Conservation (phyloP, 2,888 invertebrate genomes). For the Tineola bisselliella region DNA sequence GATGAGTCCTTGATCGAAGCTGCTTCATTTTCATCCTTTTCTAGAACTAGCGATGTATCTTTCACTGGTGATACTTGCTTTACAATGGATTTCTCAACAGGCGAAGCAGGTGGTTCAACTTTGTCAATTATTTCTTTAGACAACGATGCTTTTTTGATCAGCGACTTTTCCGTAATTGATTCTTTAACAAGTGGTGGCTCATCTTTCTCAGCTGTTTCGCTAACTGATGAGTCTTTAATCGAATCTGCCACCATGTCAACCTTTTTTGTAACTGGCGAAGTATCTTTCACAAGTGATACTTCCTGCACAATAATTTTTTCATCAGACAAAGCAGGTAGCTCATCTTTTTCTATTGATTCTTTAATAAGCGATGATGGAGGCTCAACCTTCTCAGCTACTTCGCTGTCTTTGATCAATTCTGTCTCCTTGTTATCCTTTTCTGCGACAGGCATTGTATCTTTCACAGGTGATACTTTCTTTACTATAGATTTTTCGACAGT, state of each 20-base stretch:
- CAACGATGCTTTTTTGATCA: background rate
- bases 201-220: background rate
- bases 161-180: background rate
- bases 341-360: background rate
- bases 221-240: too few species aligned
- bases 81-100: background rate
- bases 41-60: too few species aligned
- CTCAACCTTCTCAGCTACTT: background rate
- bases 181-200: background rate
- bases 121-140: background rate
- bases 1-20: too few species aligned
- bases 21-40: too few species aligned
- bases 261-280: background rate
- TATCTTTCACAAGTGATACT: background rate
- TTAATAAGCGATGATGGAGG: too few species aligned
- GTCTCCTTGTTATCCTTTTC: background rate
- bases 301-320: background rate
- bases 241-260: too few species aligned
- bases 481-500: background rate
- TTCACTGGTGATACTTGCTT: background rate
- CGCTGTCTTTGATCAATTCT: too few species aligned
- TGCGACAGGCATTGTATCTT: background rate
- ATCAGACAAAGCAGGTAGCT: background rate
- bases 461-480: background rate
- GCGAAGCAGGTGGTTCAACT: background rate